Evolutionary conservation across 2,113 vertebrate genomes (phyloP).

Genomic region (Pedetes capensis): DNA sequence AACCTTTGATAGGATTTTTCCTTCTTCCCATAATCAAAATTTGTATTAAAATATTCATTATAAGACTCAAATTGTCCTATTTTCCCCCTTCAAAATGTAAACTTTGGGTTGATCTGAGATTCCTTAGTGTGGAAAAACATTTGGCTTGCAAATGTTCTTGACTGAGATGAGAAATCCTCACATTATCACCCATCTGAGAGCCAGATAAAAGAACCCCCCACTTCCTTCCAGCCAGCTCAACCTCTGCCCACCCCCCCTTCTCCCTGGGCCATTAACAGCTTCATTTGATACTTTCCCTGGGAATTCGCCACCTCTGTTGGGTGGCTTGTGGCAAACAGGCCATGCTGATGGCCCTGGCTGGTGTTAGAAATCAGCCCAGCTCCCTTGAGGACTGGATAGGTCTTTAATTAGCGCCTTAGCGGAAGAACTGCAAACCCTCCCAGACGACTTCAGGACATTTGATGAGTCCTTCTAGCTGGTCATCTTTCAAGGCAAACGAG

Average conservation of each 20-base stretch:
- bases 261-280: conserved; percentile 77
- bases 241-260: conserved; percentile 67
- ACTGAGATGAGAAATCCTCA: conserved; percentile 5
- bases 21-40: neutral
- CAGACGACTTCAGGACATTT: conserved; percentile 83
- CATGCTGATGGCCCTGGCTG: conserved; percentile 77
- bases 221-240: conserved; percentile 70
- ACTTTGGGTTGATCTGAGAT: neutral
- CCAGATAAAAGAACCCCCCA: conserved; percentile 71
- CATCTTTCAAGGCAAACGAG: conserved; percentile 88
- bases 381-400: conserved; percentile 85
- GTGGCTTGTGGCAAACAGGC: conserved; percentile 72
- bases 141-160: conserved; percentile 64
- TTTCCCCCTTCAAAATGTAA: neutral
- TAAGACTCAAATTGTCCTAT: neutral
- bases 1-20: too few relatives aligned
- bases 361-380: conserved; percentile 70
- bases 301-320: conserved; percentile 74
- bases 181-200: conserved; percentile 60
- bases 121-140: conserved; percentile 17
- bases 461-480: conserved; percentile 84
- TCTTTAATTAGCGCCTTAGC: conserved; percentile 89
- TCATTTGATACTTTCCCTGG: conserved; percentile 85
- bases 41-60: neutral
- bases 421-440: conserved; percentile 84